A percentile compares a stretch with the other conserved stretches of the same genome.
Conservation (phyloP, 2,797 vertebrate species). For the Leptodactylus fallax region DNA sequence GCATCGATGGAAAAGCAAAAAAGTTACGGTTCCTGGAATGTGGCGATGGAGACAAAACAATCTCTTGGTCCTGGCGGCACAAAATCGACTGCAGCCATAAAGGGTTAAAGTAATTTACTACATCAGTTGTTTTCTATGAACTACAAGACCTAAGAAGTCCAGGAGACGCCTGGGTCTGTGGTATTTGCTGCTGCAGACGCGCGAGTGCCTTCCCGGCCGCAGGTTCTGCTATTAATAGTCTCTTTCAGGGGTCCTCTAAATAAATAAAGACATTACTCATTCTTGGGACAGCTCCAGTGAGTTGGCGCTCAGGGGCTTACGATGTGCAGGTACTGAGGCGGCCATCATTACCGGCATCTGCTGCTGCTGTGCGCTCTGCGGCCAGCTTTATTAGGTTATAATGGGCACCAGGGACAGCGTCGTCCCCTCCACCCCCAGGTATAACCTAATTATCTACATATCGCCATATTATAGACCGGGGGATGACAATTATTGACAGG, state of each 20-base stretch:
- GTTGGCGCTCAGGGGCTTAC: slow-evolving; percentile 11
- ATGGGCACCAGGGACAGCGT: background rate
- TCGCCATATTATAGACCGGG: background rate
- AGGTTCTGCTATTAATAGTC: slow-evolving; percentile 25
- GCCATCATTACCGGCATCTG: slow-evolving; percentile 1
- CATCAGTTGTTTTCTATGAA: background rate
- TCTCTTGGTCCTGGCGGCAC: too few species aligned
- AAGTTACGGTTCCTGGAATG: too few species aligned
- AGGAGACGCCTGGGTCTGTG: background rate
- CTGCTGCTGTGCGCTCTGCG: background rate
- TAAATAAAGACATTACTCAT: slow-evolving; percentile 52
- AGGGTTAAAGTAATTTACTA: background rate
- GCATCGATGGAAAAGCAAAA: too few species aligned
- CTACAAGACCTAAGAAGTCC: background rate
- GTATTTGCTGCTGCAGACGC: background rate
- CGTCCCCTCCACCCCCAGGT: background rate
- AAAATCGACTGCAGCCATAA: too few species aligned
- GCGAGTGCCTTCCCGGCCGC: background rate
- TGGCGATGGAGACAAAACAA: too few species aligned
- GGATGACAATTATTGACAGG: slow-evolving; percentile 28
- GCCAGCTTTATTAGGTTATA: slow-evolving; percentile 16
- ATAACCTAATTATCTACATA: slow-evolving; percentile 28
- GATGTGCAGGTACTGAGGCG: slow-evolving; percentile 27
- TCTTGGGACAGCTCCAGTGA: slow-evolving; percentile 22
- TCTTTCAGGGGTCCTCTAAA: slow-evolving; percentile 43